Percentiles rank a stretch among this genome's conserved stretches.
Evolutionary conservation across 2,888 invertebrate genomes (phyloP).

Genomic region (Micoletzkya japonica): DNA sequence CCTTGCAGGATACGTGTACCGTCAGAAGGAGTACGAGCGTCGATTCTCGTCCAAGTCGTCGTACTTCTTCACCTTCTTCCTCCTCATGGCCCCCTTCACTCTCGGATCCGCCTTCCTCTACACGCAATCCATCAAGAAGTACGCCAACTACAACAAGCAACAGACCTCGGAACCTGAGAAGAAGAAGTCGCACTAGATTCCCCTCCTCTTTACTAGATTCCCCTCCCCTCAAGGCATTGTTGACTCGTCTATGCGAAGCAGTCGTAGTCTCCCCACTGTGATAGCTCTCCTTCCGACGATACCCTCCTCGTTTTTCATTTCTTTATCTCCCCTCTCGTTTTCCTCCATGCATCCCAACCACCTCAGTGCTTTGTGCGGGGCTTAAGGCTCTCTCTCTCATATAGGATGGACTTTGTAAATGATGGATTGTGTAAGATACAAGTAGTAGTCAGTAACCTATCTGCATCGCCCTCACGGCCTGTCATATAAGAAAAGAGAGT

Average conservation of each 20-base stretch:
- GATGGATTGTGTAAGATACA: too few species aligned
- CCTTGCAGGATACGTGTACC: constrained; percentile 62
- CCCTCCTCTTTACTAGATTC: constrained; percentile 1
- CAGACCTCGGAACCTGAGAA: too few species aligned
- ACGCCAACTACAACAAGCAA: background rate
- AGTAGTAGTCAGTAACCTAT: too few species aligned
- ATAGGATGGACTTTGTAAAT: too few species aligned
- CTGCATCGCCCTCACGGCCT: too few species aligned
- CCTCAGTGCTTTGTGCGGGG: too few species aligned
- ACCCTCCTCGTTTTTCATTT: background rate
- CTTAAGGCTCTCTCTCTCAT: too few species aligned
- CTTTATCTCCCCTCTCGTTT: too few species aligned
- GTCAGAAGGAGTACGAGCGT: constrained; percentile 62
- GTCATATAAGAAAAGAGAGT: too few species aligned
- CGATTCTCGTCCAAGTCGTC: constrained; percentile 69
- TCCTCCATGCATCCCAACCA: too few species aligned
- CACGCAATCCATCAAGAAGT: background rate
- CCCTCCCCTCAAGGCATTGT: background rate
- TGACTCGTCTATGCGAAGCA: background rate
- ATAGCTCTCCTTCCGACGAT: background rate
- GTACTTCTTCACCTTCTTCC: constrained; percentile 94
- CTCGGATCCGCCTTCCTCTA: constrained; percentile 38
- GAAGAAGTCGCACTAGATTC: too few species aligned
- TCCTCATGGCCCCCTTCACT: constrained; percentile 83
- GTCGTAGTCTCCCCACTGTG: background rate